Conservation (phyloP, 2,797 vertebrate species). For the Enteromius trimaculatus region DNA sequence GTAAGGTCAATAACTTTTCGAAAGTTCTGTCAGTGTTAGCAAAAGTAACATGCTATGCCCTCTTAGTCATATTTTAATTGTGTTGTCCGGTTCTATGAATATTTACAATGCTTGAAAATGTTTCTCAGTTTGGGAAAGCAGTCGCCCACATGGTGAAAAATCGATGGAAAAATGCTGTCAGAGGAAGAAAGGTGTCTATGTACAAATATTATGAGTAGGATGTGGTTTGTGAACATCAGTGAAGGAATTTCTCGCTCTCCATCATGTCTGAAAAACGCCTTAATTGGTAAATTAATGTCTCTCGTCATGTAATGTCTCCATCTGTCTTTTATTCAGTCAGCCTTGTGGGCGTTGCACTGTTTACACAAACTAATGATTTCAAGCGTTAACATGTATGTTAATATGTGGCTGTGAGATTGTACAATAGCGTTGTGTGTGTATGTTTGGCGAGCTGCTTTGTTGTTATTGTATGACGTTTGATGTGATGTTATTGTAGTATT, state of each 20-base stretch:
- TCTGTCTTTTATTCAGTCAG: constrained; percentile 28
- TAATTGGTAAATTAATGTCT: constrained; percentile 34
- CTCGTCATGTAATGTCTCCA: constrained; percentile 12
- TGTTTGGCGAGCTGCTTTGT: not conserved
- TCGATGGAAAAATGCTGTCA: constrained; percentile 44
- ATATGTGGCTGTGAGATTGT: constrained; percentile 12
- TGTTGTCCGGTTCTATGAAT: constrained; percentile 28
- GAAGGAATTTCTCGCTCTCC: constrained; percentile 12
- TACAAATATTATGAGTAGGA: constrained; percentile 39
- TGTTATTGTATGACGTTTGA: not conserved
- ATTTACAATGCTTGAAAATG: constrained; percentile 54
- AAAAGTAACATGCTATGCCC: not conserved
- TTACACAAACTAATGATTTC: constrained; percentile 55
- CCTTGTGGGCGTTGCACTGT: constrained; percentile 9
- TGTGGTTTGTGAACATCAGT: constrained; percentile 39
- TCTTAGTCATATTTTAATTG: constrained; percentile 37
- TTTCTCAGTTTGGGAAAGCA: constrained; percentile 52
- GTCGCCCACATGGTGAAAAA: constrained; percentile 55
- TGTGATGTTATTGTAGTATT: not conserved
- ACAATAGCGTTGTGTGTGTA: constrained; percentile 5
- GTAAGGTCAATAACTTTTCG: not conserved
- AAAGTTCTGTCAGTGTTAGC: not conserved
- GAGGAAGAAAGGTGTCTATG: constrained; percentile 46
- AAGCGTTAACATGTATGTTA: constrained; percentile 29
- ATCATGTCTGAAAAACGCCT: constrained; percentile 21